Evolutionary conservation across 2,888 invertebrate genomes (phyloP), one percentile per base, ranked within the genome.

Genomic region (Agonum fuliginosum): DNA sequence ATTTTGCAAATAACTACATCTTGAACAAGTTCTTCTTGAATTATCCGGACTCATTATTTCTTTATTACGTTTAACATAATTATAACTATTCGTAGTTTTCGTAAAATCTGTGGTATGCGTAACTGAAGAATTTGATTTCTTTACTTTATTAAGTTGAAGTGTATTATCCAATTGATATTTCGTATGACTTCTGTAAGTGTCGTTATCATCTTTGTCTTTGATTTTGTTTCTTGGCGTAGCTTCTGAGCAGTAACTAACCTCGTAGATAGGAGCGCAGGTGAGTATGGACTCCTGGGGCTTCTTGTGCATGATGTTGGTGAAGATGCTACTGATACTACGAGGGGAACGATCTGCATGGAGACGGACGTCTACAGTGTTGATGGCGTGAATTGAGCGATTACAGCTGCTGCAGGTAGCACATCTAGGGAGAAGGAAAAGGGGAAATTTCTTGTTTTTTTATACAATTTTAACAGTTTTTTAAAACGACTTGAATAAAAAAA

Each of bases 321-420:
- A 54, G n/a, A 54, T 54, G 6, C 24, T 54, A 22, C 54, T 54
- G 54, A 54, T 54, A 4, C 10, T 54, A 4, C 54, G n/a, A 19
- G 65, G 65, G 5, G 34, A 34, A 34, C 8, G 17, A 10, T 19
- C 34, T 0, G 65, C 14, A 19, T 65, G 34, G 4, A 65, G 65
- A 34, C 65, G 30, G 10, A 65, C 30, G 20, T 65, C 65, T 2
- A 54, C 54, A n/a, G 54, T 54, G 54, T 54, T 54, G 12, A 54
- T 12, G 27, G 54, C 24, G 22, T 14, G 54, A n/a, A 54, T 22
- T 24, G 54, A 24, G 12, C 24, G 54, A n/a, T n/a, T n/a, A n/a
- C n/a, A n/a, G n/a, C n/a, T n/a, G n/a, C n/a, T n/a, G n/a, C n/a
- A n/a, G 3, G 37, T 3, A 48, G 10, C 20, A 4, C 19, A 20